These are phyloP conservation scores for Phrynocephalus forsythii DNA, from an alignment of 2,797 vertebrate species.

Conservation along the genomic window DNA sequence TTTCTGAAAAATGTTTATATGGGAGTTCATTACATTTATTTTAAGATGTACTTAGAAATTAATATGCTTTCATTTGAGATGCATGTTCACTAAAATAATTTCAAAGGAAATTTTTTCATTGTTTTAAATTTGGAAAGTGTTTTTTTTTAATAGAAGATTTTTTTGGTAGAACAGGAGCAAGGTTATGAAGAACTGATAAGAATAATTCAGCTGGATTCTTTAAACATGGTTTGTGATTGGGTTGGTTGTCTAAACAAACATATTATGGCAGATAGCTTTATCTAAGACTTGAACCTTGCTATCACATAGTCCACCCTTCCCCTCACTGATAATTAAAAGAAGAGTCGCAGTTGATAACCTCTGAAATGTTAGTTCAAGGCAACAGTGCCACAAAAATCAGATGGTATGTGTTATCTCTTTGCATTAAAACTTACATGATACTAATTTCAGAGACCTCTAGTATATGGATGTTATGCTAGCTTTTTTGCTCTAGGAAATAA, in stretches of 20 bases:
- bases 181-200: not conserved
- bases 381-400: constrained; percentile 56
- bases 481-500: constrained; percentile 20
- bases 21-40: not conserved
- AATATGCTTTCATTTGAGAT: not conserved
- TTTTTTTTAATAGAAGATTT: constrained; percentile 48
- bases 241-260: constrained; percentile 79
- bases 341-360: constrained; percentile 77
- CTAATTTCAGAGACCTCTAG: constrained; percentile 34
- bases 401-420: constrained; percentile 39
- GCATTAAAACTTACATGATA: constrained; percentile 30
- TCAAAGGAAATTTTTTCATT: constrained; percentile 34
- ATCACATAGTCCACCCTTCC: constrained; percentile 79
- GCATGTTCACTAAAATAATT: not conserved
- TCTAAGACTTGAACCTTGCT: constrained; percentile 81
- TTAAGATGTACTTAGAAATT: not conserved
- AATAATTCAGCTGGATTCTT: constrained; percentile 64
- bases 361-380: constrained; percentile 74
- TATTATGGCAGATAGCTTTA: constrained; percentile 79
- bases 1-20: not conserved
- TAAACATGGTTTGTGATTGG: constrained; percentile 68
- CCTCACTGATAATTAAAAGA: constrained; percentile 84
- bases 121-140: constrained; percentile 68
- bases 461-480: not conserved
- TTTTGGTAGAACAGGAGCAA: constrained; percentile 59